phyloP scores from a whole-genome alignment of 2,888 invertebrate species.

The Heliconius erato region DNA sequence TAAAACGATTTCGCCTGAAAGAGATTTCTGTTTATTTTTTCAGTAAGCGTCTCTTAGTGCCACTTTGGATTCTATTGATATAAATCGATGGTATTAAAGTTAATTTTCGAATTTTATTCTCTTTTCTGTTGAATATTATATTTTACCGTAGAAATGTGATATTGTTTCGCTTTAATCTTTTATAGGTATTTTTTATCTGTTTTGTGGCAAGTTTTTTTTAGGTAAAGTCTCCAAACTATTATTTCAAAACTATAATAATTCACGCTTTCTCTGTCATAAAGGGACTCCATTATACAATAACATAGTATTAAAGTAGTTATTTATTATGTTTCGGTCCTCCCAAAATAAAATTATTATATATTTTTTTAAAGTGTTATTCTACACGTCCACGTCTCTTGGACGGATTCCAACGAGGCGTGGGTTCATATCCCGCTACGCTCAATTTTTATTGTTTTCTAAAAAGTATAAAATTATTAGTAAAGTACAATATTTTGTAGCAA shows the following conservation, averaged over 20 bases:
- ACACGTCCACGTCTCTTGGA: too few species aligned
- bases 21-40: slow-evolving; percentile 78
- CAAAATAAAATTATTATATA: too few species aligned
- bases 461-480: too few species aligned
- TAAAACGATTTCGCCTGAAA: slow-evolving; percentile 75
- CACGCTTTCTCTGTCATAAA: neutral
- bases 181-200: neutral
- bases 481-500: too few species aligned
- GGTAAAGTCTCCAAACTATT: neutral
- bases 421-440: too few species aligned
- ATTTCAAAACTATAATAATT: neutral
- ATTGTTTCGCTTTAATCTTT: neutral
- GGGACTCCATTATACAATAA: too few species aligned
- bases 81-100: slow-evolving; percentile 30
- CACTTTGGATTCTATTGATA: slow-evolving; percentile 67
- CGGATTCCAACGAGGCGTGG: too few species aligned
- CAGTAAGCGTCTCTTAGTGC: slow-evolving; percentile 65
- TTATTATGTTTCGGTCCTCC: too few species aligned
- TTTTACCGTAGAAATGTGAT: neutral
- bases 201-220: neutral
- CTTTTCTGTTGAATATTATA: slow-evolving; percentile 24
- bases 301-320: too few species aligned
- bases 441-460: too few species aligned
- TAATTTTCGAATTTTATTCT: slow-evolving; percentile 33
- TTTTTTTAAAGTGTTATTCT: too few species aligned